Evolutionary conservation across 2,888 invertebrate genomes (phyloP).

Genomic region (Lucinisca nassula): DNA sequence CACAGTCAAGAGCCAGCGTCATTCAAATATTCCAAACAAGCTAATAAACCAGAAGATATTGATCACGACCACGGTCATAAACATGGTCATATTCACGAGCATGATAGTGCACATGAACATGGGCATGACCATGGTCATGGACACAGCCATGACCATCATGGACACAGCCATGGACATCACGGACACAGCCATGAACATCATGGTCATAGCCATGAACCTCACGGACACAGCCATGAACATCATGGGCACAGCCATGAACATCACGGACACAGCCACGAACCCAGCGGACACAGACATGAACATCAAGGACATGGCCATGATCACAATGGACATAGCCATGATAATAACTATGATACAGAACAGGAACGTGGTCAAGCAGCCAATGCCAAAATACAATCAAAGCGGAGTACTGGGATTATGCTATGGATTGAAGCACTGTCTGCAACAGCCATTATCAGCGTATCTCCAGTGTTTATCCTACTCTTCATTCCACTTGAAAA

Average conservation of each 20-base stretch:
- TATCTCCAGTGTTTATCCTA: constrained; percentile 97
- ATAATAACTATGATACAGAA: constrained; percentile 73
- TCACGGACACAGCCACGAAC: constrained; percentile 62
- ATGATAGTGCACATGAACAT: constrained; percentile 53
- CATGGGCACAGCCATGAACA: constrained; percentile 58
- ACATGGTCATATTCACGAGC: constrained; percentile 33
- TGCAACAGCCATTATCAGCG: constrained; percentile 97
- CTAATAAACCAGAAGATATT: constrained; percentile 88
- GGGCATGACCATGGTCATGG: constrained; percentile 45
- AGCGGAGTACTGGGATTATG: constrained; percentile 83
- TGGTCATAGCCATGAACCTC: constrained; percentile 68
- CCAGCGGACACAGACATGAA: constrained; percentile 63
- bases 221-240: constrained; percentile 72
- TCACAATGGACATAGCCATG: constrained; percentile 76
- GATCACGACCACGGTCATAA: constrained; percentile 18
- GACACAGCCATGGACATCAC: constrained; percentile 52
- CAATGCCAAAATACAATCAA: background rate
- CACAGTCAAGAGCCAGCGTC: constrained; percentile 90
- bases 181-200: constrained; percentile 62
- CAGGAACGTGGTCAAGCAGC: constrained; percentile 73
- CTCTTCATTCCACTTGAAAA: constrained; percentile 96
- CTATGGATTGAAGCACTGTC: constrained; percentile 95
- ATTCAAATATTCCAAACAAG: constrained; percentile 95
- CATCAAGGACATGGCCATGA: constrained; percentile 75
- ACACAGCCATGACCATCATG: constrained; percentile 45